Conservation (phyloP, 1,140 invertebrate genomes). For the Calephelis virginiensis region DNA sequence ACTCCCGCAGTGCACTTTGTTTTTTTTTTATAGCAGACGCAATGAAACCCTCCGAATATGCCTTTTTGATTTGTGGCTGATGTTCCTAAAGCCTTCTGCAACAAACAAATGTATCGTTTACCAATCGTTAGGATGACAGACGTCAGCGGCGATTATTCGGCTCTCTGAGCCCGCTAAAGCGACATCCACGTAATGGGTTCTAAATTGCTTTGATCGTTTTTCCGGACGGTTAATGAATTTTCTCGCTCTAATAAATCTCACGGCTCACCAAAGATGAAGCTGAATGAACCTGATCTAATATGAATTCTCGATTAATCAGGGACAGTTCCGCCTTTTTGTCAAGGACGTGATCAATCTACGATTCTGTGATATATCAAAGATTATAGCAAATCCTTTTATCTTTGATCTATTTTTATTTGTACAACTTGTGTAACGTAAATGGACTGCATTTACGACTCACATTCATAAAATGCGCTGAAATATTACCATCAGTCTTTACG, state of each 20-base stretch:
- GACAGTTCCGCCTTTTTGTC: background rate
- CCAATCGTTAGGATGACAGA: constrained; percentile 19
- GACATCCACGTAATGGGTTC: constrained; percentile 46
- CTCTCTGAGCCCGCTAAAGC: constrained; percentile 22
- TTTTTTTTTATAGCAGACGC: no score
- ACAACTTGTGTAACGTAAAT: no score
- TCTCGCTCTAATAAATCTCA: constrained; percentile 61
- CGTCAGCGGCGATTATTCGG: constrained; percentile 25
- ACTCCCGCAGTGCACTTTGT: no score
- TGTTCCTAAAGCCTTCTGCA: background rate
- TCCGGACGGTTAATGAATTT: constrained; percentile 70
- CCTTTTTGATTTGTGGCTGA: no score
- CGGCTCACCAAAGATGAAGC: constrained; percentile 35
- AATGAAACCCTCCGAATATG: no score
- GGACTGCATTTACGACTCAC: no score
- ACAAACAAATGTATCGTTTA: constrained; percentile 5
- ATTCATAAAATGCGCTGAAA: no score
- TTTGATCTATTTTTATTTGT: no score
- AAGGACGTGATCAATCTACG: background rate
- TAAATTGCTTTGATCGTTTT: constrained; percentile 74
- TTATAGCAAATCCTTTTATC: background rate
- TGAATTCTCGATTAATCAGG: constrained; percentile 20
- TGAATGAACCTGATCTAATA: constrained; percentile 35
- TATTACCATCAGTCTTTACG: no score
- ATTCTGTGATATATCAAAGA: background rate